phyloP scores from a whole-genome alignment of 2,797 vertebrate genomes.

The Apogon hyalosoma region DNA sequence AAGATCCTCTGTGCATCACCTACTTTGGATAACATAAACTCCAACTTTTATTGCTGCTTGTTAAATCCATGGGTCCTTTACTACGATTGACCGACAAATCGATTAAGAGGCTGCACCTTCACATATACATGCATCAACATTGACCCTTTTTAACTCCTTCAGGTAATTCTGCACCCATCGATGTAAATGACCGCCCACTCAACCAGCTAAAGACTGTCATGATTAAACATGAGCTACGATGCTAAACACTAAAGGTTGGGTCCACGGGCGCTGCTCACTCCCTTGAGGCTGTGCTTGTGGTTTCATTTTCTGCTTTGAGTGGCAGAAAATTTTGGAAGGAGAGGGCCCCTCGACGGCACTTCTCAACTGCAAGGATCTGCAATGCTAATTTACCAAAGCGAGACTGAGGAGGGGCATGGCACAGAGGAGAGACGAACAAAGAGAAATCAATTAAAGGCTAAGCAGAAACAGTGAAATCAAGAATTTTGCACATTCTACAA shows the following conservation, averaged over 20 bases:
- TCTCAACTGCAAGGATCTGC: conserved; percentile 66
- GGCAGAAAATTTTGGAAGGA: conserved; percentile 47
- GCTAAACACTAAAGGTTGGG: conserved; percentile 30
- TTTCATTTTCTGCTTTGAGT: conserved; percentile 53
- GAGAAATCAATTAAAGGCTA: conserved; percentile 35
- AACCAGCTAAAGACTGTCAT: conserved; percentile 20
- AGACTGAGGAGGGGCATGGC: conserved; percentile 8
- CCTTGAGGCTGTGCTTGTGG: conserved; percentile 24
- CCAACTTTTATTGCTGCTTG: conserved; percentile 2
- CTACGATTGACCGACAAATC: conserved; percentile 25
- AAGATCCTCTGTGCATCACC: background rate
- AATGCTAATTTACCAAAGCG: conserved; percentile 64
- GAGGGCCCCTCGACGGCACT: conserved; percentile 19
- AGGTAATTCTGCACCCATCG: conserved; percentile 22
- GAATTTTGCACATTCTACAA: background rate
- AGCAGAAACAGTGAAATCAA: background rate
- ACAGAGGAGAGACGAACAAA: conserved; percentile 40
- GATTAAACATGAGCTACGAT: conserved; percentile 61
- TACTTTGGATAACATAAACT: background rate
- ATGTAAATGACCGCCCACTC: conserved; percentile 44
- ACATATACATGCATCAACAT: conserved; percentile 30
- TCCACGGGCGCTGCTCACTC: conserved; percentile 16
- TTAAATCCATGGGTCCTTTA: conserved; percentile 20
- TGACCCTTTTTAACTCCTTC: conserved; percentile 37
- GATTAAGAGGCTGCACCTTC: conserved; percentile 23